Percentiles rank a stretch among this genome's conserved stretches.
phyloP scores from a whole-genome alignment of 2,888 invertebrate species.

The Eilema sororculum region DNA sequence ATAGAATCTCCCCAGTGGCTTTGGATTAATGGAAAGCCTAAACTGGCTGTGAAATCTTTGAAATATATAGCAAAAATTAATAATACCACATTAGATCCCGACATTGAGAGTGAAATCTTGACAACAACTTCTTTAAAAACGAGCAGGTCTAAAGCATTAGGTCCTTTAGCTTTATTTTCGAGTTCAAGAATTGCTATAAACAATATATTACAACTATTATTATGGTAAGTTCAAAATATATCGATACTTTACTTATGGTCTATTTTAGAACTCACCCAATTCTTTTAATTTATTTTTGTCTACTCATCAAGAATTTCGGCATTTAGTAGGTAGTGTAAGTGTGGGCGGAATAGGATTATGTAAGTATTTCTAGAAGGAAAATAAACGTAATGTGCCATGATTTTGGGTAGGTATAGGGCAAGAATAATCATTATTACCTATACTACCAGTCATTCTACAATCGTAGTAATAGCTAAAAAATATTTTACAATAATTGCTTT shows the following conservation, averaged over 20 bases:
- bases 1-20: conserved; percentile 90
- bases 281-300: too few relatives aligned
- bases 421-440: too few relatives aligned
- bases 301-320: too few relatives aligned
- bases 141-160: conserved; percentile 76
- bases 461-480: too few relatives aligned
- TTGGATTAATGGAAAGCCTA: conserved; percentile 82
- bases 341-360: neutral
- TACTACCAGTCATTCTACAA: too few relatives aligned
- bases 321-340: neutral
- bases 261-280: too few relatives aligned
- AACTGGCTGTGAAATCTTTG: conserved; percentile 80
- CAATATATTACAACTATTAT: conserved; percentile 83
- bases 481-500: neutral
- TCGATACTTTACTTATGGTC: neutral
- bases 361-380: too few relatives aligned
- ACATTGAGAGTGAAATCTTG: conserved; percentile 70
- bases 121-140: conserved; percentile 36
- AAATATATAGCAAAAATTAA: conserved; percentile 86
- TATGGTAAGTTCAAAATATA: conserved; percentile 78
- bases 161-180: conserved; percentile 85
- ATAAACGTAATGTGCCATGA: neutral
- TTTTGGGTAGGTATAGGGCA: neutral
- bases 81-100: conserved; percentile 74
- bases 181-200: conserved; percentile 85